Percentiles rank a stretch among this genome's conserved stretches.
Conservation (phyloP, 37 sponge, comb jelly and placozoan species). For the Crambe crambe region DNA sequence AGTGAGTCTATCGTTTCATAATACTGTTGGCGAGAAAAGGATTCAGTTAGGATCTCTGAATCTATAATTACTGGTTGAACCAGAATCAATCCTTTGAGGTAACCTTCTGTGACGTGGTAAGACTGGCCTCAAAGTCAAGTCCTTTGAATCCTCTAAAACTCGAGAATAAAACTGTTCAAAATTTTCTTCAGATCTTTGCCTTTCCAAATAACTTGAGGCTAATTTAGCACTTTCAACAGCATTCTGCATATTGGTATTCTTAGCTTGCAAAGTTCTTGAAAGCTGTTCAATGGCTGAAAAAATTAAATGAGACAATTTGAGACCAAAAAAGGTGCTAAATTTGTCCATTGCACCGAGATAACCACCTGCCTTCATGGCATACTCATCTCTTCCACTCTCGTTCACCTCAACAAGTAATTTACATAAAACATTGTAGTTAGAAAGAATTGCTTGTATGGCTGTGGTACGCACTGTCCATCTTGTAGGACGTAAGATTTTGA, state of each 20-base stretch:
- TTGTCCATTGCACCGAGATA: conserved; percentile 38
- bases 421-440: conserved; percentile 31
- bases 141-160: conserved; percentile 4
- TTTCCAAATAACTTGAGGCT: conserved; percentile 18
- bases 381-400: conserved; percentile 27
- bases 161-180: conserved; percentile 19
- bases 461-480: conserved; percentile 63
- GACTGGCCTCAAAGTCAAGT: conserved; percentile 22
- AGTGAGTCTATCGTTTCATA: conserved; percentile 21
- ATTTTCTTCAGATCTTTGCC: conserved; percentile 34
- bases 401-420: conserved; percentile 25
- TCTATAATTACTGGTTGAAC: no score
- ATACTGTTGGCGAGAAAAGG: conserved; percentile 3
- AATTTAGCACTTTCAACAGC: conserved; percentile 26
- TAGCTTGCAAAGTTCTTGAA: conserved; percentile 45
- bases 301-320: conserved; percentile 53
- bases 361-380: conserved; percentile 38
- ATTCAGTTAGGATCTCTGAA: no score
- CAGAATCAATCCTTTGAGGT: not conserved
- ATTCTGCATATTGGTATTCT: conserved; percentile 47
- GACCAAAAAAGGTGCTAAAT: conserved; percentile 67
- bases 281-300: conserved; percentile 63
- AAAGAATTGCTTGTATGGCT: conserved; percentile 49
- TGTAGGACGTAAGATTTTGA: conserved; percentile 61
- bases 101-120: conserved; percentile 31